These are phyloP conservation scores for Pagrus major DNA, from an alignment of 2,113 vertebrate genomes.

Conservation along the genomic window DNA sequence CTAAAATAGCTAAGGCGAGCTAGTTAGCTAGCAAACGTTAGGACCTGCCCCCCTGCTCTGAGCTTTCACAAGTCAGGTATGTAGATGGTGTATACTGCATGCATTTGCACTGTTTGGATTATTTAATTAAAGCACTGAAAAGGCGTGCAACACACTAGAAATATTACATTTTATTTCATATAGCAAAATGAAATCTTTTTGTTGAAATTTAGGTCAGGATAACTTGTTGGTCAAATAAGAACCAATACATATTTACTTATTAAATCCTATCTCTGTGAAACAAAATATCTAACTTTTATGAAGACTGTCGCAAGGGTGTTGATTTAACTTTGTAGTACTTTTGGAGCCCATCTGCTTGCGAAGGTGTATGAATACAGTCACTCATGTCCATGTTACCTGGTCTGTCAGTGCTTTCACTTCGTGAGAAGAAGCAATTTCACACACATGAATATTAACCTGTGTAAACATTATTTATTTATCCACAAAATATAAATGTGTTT, in stretches of 20 bases:
- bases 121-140: not conserved
- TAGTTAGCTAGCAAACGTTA: not conserved
- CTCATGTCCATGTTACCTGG: not conserved
- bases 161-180: not conserved
- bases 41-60: not conserved
- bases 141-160: not conserved
- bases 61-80: conserved; percentile 4
- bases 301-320: not conserved
- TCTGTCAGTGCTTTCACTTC: not conserved
- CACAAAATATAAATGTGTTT: not conserved
- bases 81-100: not conserved
- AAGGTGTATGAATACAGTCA: not conserved
- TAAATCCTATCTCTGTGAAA: not conserved
- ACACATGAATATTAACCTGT: not conserved
- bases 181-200: not conserved
- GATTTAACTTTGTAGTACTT: not conserved
- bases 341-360: not conserved
- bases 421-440: conserved; percentile 8
- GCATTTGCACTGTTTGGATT: not conserved
- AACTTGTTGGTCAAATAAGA: not conserved
- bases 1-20: not conserved
- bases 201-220: not conserved
- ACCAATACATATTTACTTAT: not conserved
- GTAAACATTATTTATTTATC: conserved; percentile 9
- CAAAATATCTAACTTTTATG: not conserved